Conservation (phyloP, 1,140 invertebrate species). For the Limonius californicus region DNA sequence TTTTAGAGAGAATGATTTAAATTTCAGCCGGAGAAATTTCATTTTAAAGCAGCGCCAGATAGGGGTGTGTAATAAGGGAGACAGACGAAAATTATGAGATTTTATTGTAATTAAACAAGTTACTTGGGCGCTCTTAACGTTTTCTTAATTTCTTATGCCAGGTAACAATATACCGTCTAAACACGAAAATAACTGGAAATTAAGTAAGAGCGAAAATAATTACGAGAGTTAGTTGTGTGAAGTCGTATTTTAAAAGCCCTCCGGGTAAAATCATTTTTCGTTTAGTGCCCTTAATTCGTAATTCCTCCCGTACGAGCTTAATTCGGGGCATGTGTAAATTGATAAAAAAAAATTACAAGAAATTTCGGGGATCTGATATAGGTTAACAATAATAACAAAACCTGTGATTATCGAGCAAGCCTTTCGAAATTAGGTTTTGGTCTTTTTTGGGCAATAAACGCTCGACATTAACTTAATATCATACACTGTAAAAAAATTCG, state of each 20-base stretch:
- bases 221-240: too few relatives aligned
- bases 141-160: not conserved
- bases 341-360: not conserved
- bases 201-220: not conserved
- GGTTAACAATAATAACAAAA: conserved; percentile 14
- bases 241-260: not conserved
- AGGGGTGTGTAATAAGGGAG: conserved; percentile 13
- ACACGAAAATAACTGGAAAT: not conserved
- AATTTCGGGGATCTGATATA: not conserved
- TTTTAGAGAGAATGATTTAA: conserved; percentile 20
- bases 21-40: conserved; percentile 17
- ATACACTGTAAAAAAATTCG: conserved; percentile 4
- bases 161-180: too few relatives aligned
- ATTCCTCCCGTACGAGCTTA: not conserved
- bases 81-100: conserved; percentile 9
- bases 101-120: conserved; percentile 12
- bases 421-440: conserved; percentile 1
- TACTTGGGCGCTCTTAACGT: not conserved
- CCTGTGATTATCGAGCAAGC: conserved; percentile 9
- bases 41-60: conserved; percentile 18
- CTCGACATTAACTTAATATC: not conserved
- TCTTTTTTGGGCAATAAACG: conserved; percentile 2
- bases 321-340: conserved; percentile 7
- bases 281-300: not conserved
- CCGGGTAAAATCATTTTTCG: not conserved